Evolutionary conservation across 2,113 vertebrate species (phyloP).

Genomic region (Barnardius zonarius): DNA sequence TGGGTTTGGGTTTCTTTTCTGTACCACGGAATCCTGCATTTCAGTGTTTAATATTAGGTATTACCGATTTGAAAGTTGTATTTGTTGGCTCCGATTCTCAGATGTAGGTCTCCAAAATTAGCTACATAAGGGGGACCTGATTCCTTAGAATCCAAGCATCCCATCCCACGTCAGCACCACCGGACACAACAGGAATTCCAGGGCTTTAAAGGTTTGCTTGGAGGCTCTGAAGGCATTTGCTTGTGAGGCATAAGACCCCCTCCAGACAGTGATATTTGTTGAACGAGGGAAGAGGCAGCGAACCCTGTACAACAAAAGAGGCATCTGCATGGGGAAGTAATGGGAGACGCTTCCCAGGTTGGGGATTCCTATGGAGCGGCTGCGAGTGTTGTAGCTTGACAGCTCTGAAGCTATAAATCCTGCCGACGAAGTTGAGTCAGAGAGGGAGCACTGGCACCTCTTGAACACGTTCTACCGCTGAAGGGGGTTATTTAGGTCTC

Average conservation of each 20-base stretch:
- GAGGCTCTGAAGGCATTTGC: not conserved
- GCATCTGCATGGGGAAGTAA: not conserved
- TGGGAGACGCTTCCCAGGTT: not conserved
- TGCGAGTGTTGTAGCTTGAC: not conserved
- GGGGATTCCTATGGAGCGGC: not conserved
- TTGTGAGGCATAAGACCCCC: not conserved
- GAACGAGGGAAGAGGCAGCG: not conserved
- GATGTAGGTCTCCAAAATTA: not conserved
- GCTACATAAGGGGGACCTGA: not conserved
- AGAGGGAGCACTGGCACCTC: not conserved
- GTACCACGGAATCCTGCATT: not conserved
- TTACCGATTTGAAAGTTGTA: not conserved
- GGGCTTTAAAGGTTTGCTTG: not conserved
- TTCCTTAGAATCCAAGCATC: not conserved
- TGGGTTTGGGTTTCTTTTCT: not conserved
- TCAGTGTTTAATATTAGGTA: not conserved
- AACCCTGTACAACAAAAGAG: not conserved
- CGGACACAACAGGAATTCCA: not conserved
- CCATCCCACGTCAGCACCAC: not conserved
- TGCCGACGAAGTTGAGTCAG: not conserved
- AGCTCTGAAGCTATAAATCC: constrained; percentile 7
- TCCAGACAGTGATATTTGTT: not conserved
- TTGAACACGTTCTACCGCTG: not conserved
- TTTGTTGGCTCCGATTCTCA: not conserved
- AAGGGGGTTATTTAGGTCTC: constrained; percentile 34